phyloP scores from a whole-genome alignment of 2,113 vertebrate species.

The Platichthys flesus region DNA sequence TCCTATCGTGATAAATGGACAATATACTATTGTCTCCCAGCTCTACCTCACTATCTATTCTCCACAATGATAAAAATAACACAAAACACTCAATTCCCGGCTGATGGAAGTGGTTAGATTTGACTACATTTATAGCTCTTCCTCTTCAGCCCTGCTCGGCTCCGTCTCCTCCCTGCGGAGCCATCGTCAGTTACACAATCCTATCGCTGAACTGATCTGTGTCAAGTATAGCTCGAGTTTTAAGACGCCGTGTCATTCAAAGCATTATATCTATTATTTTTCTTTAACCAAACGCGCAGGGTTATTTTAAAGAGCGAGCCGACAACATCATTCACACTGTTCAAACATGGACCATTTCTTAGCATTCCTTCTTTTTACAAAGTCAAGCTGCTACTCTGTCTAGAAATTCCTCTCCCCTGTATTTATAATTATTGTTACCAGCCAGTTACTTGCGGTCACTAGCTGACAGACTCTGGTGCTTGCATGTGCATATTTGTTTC shows the following conservation, averaged over 20 bases:
- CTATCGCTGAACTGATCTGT: neutral
- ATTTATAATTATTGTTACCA: conserved; percentile 34
- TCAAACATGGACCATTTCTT: conserved; percentile 23
- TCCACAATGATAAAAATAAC: neutral
- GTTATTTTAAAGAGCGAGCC: neutral
- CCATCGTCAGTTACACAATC: conserved; percentile 8
- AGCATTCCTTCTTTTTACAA: conserved; percentile 39
- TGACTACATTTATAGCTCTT: neutral
- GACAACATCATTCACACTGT: neutral
- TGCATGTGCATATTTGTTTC: conserved; percentile 53
- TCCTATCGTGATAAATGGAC: neutral
- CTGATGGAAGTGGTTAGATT: neutral
- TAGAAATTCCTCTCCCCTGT: conserved; percentile 20
- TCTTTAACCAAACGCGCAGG: neutral
- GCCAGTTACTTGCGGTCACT: conserved; percentile 17
- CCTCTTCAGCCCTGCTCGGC: neutral
- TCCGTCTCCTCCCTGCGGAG: neutral
- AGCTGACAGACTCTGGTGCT: conserved; percentile 42
- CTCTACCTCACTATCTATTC: neutral
- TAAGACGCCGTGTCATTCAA: neutral
- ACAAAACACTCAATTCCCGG: neutral
- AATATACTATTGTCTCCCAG: neutral
- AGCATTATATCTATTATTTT: neutral
- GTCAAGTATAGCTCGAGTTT: neutral
- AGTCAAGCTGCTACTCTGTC: conserved; percentile 25